Evolutionary conservation across 2,113 vertebrate genomes (phyloP), one percentile per base, ranked within the genome.

Genomic region (Telmatochromis brachygnathus): DNA sequence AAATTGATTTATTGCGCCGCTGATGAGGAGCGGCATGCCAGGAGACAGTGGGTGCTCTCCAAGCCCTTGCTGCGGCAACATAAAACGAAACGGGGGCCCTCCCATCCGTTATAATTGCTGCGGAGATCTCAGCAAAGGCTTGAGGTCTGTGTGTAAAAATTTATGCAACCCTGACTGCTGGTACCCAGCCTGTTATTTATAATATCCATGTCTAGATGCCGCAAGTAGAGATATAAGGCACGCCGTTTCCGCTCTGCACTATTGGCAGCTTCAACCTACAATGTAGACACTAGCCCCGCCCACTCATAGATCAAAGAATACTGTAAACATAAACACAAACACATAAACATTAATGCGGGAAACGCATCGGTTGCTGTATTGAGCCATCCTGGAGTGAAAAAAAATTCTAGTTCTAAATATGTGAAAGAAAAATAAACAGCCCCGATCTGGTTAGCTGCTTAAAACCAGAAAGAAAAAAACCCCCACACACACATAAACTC

Each of bases 1-100:
- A 96, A 96, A 96, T 96, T 96, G 96, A 97, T 96, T 96, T 96
- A 96, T 96, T 96, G 93, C 94, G 12, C 92, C 62, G 23, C 93
- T 96, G 96, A 96, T 96, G 96, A 96, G 95, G 81, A 95, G 94
- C 92, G 91, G 94, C 95, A 79, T 95, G 96, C 94, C 92, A 92
- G 90, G 92, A 95, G 96, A 95, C 90, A 93, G 89, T 92, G 90
- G 92, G 94, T 80, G 93, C 93, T 95, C 94, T 92, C 88, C 89
- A 88, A 94, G 94, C 91, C 92, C 82, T 92, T 89, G 90, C 94
- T 91, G 93, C 93, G 37, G 93, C 92, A 94, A 94, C 93, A 96
- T 96, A 95, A 96, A 96, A 96, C 65, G 93, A 92, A 94, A 92
- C 86, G 47, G 75, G n/a, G 89, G 81, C 91, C 89, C 89, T 90